Conservation (phyloP, 2,113 vertebrate genomes). For the Pipra filicauda region DNA sequence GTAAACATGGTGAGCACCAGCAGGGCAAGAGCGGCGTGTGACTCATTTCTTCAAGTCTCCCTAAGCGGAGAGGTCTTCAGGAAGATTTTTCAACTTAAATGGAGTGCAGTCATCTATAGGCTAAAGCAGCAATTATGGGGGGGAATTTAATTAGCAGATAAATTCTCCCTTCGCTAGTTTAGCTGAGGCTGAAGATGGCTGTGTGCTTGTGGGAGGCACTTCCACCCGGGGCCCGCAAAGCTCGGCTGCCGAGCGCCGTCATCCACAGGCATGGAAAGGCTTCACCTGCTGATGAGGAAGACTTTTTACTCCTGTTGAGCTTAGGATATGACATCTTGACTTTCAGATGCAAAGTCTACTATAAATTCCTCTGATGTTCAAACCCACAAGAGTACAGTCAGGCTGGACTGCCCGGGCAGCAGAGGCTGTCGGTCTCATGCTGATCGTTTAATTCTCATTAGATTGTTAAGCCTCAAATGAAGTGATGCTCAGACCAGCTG, state of each 20-base stretch:
- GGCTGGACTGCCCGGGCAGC: neutral
- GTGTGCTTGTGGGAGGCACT: neutral
- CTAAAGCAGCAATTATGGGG: conserved; percentile 67
- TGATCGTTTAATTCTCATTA: conserved; percentile 4
- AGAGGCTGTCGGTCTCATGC: neutral
- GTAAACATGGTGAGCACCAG: neutral
- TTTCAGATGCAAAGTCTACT: neutral
- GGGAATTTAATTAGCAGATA: conserved; percentile 69
- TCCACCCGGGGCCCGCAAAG: neutral
- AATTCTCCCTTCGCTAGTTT: conserved; percentile 41
- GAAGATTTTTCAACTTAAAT: conserved; percentile 73
- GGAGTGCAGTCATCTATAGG: conserved; percentile 67
- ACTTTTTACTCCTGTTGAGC: neutral
- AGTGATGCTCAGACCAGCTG: conserved; percentile 21
- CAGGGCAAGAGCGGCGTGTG: neutral
- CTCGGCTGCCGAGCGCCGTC: accelerated
- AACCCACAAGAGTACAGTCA: neutral
- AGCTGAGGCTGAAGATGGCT: conserved; percentile 52
- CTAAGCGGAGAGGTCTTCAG: conserved; percentile 25
- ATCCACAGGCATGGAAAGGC: accelerated
- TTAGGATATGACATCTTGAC: neutral
- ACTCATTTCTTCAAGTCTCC: conserved; percentile 35
- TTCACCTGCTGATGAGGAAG: neutral
- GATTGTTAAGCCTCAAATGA: conserved; percentile 48
- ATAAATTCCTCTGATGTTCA: neutral